A percentile compares a stretch with the other conserved stretches of the same genome.
Conservation (phyloP, 2,888 invertebrate genomes). For the Apamea epomidion region DNA sequence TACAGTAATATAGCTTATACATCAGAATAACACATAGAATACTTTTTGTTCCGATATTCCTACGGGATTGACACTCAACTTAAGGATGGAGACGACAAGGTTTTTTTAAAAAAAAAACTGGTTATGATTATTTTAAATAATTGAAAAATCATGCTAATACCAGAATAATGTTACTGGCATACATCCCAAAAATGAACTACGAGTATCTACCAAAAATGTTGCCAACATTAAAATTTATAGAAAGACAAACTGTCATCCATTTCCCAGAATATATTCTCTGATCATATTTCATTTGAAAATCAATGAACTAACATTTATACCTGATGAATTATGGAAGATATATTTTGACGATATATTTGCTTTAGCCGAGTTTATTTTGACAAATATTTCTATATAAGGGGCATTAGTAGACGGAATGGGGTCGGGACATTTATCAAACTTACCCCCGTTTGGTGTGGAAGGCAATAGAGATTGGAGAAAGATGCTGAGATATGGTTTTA, state of each 20-base stretch:
- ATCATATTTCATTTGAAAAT: constrained; percentile 48
- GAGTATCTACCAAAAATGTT: constrained; percentile 12
- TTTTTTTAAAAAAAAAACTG: not conserved
- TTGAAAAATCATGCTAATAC: constrained; percentile 15
- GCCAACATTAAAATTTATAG: constrained; percentile 47
- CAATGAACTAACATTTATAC: constrained; percentile 34
- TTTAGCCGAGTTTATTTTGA: constrained; percentile 51
- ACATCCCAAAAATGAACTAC: constrained; percentile 8
- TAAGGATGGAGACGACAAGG: not conserved
- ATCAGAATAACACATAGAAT: too few species aligned
- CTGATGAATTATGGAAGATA: constrained; percentile 55
- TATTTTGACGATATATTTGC: constrained; percentile 34
- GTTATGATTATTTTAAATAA: not conserved
- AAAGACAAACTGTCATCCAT: constrained; percentile 15
- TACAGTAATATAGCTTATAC: too few species aligned
- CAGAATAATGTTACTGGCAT: constrained; percentile 13
- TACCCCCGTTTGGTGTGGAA: constrained; percentile 9
- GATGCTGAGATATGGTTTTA: not conserved
- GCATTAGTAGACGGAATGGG: constrained; percentile 35
- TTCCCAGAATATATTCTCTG: not conserved
- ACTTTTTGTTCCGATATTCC: too few species aligned
- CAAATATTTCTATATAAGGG: constrained; percentile 55
- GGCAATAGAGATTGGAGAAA: constrained; percentile 33
- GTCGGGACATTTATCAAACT: constrained; percentile 56
- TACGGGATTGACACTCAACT: too few species aligned